Conservation (phyloP, 2,797 vertebrate genomes). For the Bovichtus variegatus region DNA sequence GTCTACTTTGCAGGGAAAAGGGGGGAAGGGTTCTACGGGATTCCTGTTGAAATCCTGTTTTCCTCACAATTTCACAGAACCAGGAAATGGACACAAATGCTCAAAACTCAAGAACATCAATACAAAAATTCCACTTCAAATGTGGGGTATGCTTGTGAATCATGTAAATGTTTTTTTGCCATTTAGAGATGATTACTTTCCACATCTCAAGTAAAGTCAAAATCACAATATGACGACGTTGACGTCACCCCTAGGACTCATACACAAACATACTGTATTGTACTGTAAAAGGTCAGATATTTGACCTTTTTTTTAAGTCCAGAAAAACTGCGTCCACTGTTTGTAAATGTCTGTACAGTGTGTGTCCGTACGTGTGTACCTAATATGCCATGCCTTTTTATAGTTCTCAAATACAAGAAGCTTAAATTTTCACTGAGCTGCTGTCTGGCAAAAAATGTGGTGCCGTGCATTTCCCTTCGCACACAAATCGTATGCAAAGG, state of each 20-base stretch:
- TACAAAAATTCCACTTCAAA: not conserved
- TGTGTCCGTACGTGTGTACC: conserved; percentile 12
- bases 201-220: too few relatives aligned
- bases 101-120: not conserved
- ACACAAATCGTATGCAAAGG: conserved; percentile 80
- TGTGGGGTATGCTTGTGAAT: not conserved
- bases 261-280: conserved; percentile 3
- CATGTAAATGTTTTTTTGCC: not conserved
- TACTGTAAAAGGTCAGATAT: conserved; percentile 29
- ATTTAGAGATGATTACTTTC: not conserved
- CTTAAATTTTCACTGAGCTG: conserved; percentile 39
- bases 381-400: conserved; percentile 40
- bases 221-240: not conserved
- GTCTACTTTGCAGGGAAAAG: not conserved
- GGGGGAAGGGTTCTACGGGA: not conserved
- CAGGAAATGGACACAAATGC: not conserved
- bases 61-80: not conserved
- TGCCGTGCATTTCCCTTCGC: conserved; percentile 38
- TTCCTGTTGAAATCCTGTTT: not conserved
- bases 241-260: not conserved
- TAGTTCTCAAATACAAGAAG: conserved; percentile 37
- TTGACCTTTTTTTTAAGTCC: conserved; percentile 30
- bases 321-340: conserved; percentile 36
- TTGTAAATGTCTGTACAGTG: conserved; percentile 57
- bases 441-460: conserved; percentile 12